Evolutionary conservation across 2,888 invertebrate genomes (phyloP), one percentile per base, ranked within the genome.

Genomic region (Brenthis hecate): DNA sequence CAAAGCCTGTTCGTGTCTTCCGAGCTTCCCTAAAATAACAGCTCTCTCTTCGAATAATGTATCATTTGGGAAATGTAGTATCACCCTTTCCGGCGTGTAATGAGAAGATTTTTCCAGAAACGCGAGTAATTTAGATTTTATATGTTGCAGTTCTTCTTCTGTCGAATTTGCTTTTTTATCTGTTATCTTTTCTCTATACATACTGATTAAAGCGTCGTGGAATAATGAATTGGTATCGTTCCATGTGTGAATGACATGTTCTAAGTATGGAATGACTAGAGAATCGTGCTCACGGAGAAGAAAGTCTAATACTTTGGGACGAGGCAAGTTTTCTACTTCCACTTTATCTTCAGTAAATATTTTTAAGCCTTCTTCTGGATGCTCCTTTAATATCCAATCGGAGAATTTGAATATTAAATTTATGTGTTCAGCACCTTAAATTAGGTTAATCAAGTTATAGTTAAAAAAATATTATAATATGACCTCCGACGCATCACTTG

Each of bases 351-450:
- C 98, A 0, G 96, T 98, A 84, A 99, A 99, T 82, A 96, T 96
- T 82, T 94, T 96, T 6, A 99, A 90, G 0, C 99, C 99, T 83
- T 98, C 97, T 74, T 97, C 96, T 0, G 98, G 97, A 83, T 97
- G 94, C 76, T 96, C 95, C 69, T 95, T 95, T 55, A 99, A 89
- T 62, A 99, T 97, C 98, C 98, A 99, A 74, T 97, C 96, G 23
- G 98, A 95, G 92, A 98, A 99, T 83, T 99, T 97, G 80, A 99
- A 96, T 80, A 99, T 98, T 72, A 99, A 89, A 72, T 97, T 96
- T 76, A 98, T 93, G 80, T 98, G 95, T 36, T 96, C 96, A 11
- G 94, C 87, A 51, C 97, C 96, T 95, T 84, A 13, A 84, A 81
- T 61, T 8, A 43, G 13, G 23, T 60, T 6, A 5, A 47, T 11